Evolutionary conservation across 2,113 vertebrate species (phyloP), one percentile per base, ranked within the genome.

Genomic region (Chaenogobius annularis): DNA sequence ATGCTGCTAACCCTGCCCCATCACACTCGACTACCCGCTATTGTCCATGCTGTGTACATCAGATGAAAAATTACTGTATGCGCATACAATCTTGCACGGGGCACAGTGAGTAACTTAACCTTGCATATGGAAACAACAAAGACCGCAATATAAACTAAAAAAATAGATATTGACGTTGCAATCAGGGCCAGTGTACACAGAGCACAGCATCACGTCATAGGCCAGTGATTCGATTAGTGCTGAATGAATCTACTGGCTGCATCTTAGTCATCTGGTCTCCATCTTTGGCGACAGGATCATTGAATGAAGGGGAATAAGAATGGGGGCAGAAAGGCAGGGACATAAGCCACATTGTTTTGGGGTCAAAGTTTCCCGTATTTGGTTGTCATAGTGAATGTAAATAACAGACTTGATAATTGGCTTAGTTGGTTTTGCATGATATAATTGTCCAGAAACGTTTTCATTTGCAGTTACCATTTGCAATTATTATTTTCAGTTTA

Each of bases 201-300:
- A 70, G 13, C 58, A 20, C 46, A 63, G 4, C 69, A 87, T 83
- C 61, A 78, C 63, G 67, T 88, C 82, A 88, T 80, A 58, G 23
- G 66, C 73, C 66, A 37, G 64, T 84, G 70, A 90, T 90, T 78
- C 72, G 78, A 88, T 92, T 89, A 84, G 40, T 0, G 66, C 66
- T 80, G 79, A 85, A 84, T 79, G 82, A 89, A 81, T 78, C 68
- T 26, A 77, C 69, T 63, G 71, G 47, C 75, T 84, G 76, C 83
- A 86, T 87, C 77, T 59, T 80, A 86, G 77, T 85, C 88, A 87
- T 89, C 89, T 87, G 88, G 83, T 81, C 84, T 86, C 75, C 74
- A 50, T 87, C 74, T 73, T 85, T 80, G 69, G 46, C 73, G 70
- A 72, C 68, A 74, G 66, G 15, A 70, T 89, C 88, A 92, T 88